Percentiles rank a stretch among this genome's conserved stretches.
Evolutionary conservation across 2,888 invertebrate genomes (phyloP).

Genomic region (Ennomos erosarius): DNA sequence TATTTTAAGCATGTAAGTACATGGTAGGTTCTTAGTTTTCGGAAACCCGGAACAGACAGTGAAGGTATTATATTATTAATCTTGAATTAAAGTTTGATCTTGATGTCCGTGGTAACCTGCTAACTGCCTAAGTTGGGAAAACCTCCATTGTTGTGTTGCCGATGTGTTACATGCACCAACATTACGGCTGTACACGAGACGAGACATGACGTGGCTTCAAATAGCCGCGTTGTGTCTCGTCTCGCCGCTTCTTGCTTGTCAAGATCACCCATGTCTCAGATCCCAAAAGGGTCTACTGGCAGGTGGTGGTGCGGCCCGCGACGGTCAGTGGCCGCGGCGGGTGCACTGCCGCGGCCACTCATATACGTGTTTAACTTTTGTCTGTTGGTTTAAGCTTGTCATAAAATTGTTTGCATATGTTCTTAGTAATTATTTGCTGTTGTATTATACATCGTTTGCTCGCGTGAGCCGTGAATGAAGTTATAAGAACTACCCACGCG

Average conservation of each 20-base stretch:
- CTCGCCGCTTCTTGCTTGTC: conserved; percentile 7
- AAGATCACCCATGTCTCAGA: conserved; percentile 9
- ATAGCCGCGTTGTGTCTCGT: conserved; percentile 7
- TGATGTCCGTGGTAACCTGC: conserved; percentile 4
- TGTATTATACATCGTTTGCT: conserved; percentile 24
- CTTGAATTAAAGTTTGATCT: conserved; percentile 11
- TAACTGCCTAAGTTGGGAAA: background rate
- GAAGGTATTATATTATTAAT: background rate
- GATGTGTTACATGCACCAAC: background rate
- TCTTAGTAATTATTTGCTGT: conserved; percentile 21
- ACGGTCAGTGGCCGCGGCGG: background rate
- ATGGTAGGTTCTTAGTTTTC: no score
- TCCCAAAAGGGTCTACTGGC: no score
- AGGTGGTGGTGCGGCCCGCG: no score
- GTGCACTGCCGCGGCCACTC: conserved; percentile 7
- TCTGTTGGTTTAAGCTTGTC: conserved; percentile 1
- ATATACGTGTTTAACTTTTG: conserved; percentile 16
- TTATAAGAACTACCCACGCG: conserved; percentile 14
- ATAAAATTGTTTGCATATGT: conserved; percentile 26
- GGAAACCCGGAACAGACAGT: no score
- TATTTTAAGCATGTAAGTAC: no score
- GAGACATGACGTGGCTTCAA: no score
- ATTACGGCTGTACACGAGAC: no score
- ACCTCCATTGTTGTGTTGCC: conserved; percentile 9
- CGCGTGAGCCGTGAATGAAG: conserved; percentile 27